Percentiles rank a stretch among this genome's conserved stretches.
Conservation (phyloP, 2,888 invertebrate species). For the Actias luna region DNA sequence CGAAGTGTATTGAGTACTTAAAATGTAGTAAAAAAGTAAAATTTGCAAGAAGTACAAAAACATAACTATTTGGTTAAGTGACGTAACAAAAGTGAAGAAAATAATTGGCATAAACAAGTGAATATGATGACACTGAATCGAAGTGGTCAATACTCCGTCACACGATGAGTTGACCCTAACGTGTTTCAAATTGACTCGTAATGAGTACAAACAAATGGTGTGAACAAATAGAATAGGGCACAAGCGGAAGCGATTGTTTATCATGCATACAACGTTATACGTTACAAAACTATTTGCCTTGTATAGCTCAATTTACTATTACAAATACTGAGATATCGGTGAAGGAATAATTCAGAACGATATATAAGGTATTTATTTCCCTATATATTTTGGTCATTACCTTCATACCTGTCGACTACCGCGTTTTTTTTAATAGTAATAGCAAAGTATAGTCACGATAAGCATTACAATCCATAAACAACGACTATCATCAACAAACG, state of each 20-base stretch:
- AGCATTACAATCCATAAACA: no score
- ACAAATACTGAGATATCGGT: no score
- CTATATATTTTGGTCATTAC: no score
- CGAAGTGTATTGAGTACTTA: not conserved
- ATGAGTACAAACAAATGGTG: slow-evolving; percentile 23
- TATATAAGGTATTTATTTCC: no score
- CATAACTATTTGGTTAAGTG: not conserved
- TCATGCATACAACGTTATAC: no score
- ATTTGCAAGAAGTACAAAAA: not conserved
- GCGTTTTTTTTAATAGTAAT: no score
- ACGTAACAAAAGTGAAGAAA: not conserved
- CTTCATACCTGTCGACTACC: no score
- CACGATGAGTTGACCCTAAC: slow-evolving; percentile 27
- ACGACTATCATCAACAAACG: no score
- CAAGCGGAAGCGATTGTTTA: not conserved
- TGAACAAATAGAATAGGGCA: not conserved
- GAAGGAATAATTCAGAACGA: no score
- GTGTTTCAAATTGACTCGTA: slow-evolving; percentile 23
- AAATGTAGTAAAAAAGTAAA: not conserved
- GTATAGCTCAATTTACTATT: no score
- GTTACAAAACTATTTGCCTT: no score
- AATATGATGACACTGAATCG: not conserved
- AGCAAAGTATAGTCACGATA: no score
- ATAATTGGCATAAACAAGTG: not conserved
- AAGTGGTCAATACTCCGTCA: slow-evolving; percentile 20